A percentile compares a stretch with the other conserved stretches of the same genome.
Conservation (phyloP, 2,113 vertebrate genomes). For the Leptosomus discolor region DNA sequence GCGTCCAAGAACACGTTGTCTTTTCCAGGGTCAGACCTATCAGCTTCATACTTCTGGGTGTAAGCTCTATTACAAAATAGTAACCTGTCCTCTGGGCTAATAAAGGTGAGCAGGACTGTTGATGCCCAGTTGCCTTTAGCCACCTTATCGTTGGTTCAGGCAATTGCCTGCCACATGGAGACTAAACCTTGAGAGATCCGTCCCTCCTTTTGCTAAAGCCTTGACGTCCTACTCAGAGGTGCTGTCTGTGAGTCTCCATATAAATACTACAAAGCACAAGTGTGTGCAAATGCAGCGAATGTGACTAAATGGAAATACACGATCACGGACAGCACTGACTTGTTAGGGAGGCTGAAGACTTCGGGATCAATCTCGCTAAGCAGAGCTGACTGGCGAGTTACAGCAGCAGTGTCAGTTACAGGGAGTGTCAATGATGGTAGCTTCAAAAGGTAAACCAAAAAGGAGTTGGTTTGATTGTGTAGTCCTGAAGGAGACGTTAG, state of each 20-base stretch:
- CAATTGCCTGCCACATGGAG: neutral
- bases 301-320: neutral
- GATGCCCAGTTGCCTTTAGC: neutral
- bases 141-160: neutral
- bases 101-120: neutral
- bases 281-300: neutral
- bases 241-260: neutral
- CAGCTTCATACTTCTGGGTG: neutral
- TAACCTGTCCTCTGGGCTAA: neutral
- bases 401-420: neutral
- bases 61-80: neutral
- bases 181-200: neutral
- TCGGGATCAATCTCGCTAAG: neutral
- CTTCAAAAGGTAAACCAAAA: neutral
- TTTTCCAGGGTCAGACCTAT: neutral
- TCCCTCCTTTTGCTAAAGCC: neutral
- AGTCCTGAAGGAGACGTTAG: neutral
- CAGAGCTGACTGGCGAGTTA: neutral
- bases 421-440: fast-evolving
- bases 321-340: neutral
- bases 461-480: neutral
- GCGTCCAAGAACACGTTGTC: neutral
- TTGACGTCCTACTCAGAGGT: neutral
- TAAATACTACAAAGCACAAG: neutral
- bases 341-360: neutral